Conservation (phyloP, 2,797 vertebrate species). For the Peromyscus nudipes region DNA sequence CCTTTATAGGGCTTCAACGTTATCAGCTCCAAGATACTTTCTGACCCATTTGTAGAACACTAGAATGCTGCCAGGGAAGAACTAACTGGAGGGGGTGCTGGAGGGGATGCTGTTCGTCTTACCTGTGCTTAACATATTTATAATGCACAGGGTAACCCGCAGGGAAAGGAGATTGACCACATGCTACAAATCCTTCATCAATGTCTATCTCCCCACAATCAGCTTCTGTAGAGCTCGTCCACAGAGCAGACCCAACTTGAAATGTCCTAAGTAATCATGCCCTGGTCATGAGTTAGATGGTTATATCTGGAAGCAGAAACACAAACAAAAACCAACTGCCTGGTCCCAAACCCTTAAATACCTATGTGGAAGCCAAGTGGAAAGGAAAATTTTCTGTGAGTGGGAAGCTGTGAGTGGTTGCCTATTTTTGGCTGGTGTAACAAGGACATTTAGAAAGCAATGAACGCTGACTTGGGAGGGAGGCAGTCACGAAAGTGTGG, state of each 20-base stretch:
- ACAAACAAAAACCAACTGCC: conserved; percentile 5
- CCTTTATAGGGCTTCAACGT: not conserved
- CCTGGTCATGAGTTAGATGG: not conserved
- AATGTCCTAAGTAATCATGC: not conserved
- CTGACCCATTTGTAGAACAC: conserved; percentile 74
- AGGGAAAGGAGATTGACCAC: conserved; percentile 13
- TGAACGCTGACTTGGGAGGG: conserved; percentile 40
- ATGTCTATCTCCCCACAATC: conserved; percentile 12
- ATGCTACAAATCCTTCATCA: conserved; percentile 18
- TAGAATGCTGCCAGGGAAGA: conserved; percentile 69
- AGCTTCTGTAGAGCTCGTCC: not conserved
- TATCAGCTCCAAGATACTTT: conserved; percentile 75
- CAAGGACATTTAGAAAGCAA: conserved; percentile 73
- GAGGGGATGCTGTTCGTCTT: conserved; percentile 4
- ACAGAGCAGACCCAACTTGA: not conserved
- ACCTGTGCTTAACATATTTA: conserved; percentile 24
- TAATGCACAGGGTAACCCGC: conserved; percentile 65
- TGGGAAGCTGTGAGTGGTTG: conserved; percentile 46
- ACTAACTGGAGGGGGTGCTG: conserved; percentile 32
- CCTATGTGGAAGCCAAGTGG: conserved; percentile 11
- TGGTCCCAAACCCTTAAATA: not conserved
- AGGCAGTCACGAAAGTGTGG: conserved; percentile 72
- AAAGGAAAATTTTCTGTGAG: conserved; percentile 59
- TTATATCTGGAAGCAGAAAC: conserved; percentile 32
- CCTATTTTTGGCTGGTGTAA: conserved; percentile 70